Evolutionary conservation across 2,888 invertebrate species (phyloP), one percentile per base, ranked within the genome.

Genomic region (Drosophila differens): DNA sequence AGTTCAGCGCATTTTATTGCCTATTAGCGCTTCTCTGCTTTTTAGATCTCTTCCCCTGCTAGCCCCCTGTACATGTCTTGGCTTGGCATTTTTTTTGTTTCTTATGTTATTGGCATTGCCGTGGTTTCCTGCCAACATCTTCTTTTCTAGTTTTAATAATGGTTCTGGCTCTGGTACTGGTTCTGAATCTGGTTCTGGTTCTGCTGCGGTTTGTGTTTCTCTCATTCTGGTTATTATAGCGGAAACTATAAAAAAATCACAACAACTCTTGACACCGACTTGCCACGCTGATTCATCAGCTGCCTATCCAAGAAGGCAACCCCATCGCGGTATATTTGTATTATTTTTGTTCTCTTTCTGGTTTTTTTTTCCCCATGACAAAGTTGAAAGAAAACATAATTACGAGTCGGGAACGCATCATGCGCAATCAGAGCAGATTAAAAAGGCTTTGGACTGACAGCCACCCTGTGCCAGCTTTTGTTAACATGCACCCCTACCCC

Each of bases 331-430:
- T 54, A 39, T 63, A 49, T 70, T 47, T 52, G 58, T 35, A 47
- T 55, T 57, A 30, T 54, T 61, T 49, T 64, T 59, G 22, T 71
- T 44, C 39, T n/a, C 14, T 32, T 37, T 10, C 9, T 52, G 10
- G 32, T 28, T 60, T 44, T 41, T 41, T 58, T n/a, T 63, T 55
- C 64, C 52, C 57, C 65, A 60, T 78, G 67, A 55, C 62, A 30
- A 76, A 72, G 68, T 69, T 81, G 60, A 79, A 76, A 64, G 63
- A 66, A 79, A 81, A 76, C 77, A 79, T 81, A 79, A 79, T 81
- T 79, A 79, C 77, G 37, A 51, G 52, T 49, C 33, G 69, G 54
- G 59, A 66, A 74, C 69, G 41, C 51, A 74, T 62, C 54, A 49
- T 55, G 63, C 63, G 67, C 58, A 81, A 79, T 79, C 81, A 76